Evolutionary conservation across 2,888 invertebrate genomes (phyloP), one percentile per base, ranked within the genome.

Genomic region (Pimpla rufipes): DNA sequence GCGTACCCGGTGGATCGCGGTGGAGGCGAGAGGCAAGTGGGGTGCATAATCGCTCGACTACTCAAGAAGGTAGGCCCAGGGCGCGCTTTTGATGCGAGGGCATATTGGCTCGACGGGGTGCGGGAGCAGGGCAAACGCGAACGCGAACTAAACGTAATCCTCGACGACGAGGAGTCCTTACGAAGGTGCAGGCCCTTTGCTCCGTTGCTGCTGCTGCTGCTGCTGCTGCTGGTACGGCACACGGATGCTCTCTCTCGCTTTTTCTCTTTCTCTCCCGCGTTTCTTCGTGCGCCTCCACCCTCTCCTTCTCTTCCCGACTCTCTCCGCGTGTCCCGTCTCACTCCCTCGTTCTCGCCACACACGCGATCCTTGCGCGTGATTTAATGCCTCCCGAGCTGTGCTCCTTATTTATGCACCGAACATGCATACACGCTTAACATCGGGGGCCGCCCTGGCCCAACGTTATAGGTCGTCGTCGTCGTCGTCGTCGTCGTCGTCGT

Each of bases 371-470:
- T 89, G 89, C 84, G 81, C 74, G 89, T 93, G 93, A 93, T 93
- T 93, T 93, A 93, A 93, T 93, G 90, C 92, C 88, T 88, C 90
- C 87, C 87, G 89, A 88, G 89, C 90, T 88, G 90, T 88, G 90
- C 90, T 91, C 88, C 90, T 92, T 93, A 93, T 93, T 93, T 93
- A 92, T 92, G 92, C 91, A 90, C 90, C 91, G 89, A 91, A 90
- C 91, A 91, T 91, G 89, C 90, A 90, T 90, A 90, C 91, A 91
- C 88, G 89, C 88, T 89, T 89, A 88, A 88, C 88, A 88, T 88
- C 89, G 87, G 86, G 87, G 86, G 88, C 88, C 86, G 86, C 73
- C 83, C 79, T 83, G 82, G 86, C 87, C n/a, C 86, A 87, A 62
- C 89, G 88, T 90, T 89, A 87, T 87, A 90, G 90, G 89, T 89